Conservation (phyloP, 2,888 invertebrate genomes). For the Euzetes globulus region DNA sequence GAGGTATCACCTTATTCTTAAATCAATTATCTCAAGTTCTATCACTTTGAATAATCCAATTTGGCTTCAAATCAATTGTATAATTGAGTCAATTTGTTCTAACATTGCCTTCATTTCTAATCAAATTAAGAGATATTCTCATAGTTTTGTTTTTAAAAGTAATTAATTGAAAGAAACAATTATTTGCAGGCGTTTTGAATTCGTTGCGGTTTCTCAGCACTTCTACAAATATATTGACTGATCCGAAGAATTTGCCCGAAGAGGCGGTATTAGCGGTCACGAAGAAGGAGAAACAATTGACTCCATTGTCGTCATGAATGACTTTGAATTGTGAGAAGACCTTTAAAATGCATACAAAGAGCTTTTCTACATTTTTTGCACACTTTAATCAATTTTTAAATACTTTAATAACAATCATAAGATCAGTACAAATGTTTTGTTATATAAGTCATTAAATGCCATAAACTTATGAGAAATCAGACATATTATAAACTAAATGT, state of each 20-base stretch:
- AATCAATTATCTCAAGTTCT: no score
- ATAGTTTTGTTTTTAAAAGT: background rate
- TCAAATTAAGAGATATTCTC: background rate
- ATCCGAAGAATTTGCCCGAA: conserved; percentile 77
- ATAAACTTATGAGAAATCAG: background rate
- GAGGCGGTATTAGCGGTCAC: conserved; percentile 72
- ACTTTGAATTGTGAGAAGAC: background rate
- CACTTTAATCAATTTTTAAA: background rate
- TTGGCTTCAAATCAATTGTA: no score
- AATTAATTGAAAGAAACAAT: background rate
- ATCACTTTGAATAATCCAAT: no score
- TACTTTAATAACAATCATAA: background rate
- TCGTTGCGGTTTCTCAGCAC: conserved; percentile 82
- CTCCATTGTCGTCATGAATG: conserved; percentile 12
- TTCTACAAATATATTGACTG: conserved; percentile 81
- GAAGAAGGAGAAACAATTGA: conserved; percentile 35
- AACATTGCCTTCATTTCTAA: no score
- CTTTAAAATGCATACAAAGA: background rate
- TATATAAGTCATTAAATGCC: background rate
- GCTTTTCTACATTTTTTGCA: background rate
- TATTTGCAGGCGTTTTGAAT: conserved; percentile 72
- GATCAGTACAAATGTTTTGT: background rate
- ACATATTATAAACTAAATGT: background rate
- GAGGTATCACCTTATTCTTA: conserved; percentile 65
- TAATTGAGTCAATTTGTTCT: no score